Evolutionary conservation across 2,113 vertebrate species (phyloP).

Genomic region (Coryphaenoides rupestris): DNA sequence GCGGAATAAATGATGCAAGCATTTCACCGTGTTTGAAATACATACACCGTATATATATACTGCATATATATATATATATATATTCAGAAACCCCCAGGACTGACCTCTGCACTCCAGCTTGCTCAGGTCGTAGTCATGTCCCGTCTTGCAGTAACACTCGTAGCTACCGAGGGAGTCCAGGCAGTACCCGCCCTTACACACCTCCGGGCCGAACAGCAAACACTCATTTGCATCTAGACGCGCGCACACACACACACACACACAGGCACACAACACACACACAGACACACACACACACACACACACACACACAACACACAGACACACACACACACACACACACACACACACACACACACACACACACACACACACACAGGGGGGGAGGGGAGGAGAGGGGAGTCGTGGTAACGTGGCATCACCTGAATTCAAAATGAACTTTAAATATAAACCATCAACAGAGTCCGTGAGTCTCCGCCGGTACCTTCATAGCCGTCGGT

Average conservation of each 20-base stretch:
- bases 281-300: too few species aligned
- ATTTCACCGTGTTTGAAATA: not conserved
- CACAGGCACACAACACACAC: too few species aligned
- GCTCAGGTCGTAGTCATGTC: constrained; percentile 88
- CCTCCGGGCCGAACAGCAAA: constrained; percentile 86
- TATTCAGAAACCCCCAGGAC: not conserved
- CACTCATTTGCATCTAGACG: constrained; percentile 92
- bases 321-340: too few species aligned
- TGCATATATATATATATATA: not conserved
- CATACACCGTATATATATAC: not conserved
- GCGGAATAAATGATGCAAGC: not conserved
- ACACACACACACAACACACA: too few species aligned
- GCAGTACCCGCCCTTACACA: constrained; percentile 96
- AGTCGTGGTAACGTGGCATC: too few species aligned
- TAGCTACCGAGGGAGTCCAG: constrained; percentile 82
- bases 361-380: too few species aligned
- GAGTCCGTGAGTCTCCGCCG: not conserved
- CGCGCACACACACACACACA: too few species aligned
- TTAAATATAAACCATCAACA: too few species aligned
- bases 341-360: too few species aligned
- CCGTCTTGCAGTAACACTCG: constrained; percentile 94
- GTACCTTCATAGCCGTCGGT: constrained; percentile 79
- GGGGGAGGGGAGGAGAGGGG: too few species aligned
- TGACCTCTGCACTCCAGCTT: constrained; percentile 91
- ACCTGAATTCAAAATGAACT: too few species aligned